Conservation (phyloP, 1,140 invertebrate genomes). For the Gerris buenoi region DNA sequence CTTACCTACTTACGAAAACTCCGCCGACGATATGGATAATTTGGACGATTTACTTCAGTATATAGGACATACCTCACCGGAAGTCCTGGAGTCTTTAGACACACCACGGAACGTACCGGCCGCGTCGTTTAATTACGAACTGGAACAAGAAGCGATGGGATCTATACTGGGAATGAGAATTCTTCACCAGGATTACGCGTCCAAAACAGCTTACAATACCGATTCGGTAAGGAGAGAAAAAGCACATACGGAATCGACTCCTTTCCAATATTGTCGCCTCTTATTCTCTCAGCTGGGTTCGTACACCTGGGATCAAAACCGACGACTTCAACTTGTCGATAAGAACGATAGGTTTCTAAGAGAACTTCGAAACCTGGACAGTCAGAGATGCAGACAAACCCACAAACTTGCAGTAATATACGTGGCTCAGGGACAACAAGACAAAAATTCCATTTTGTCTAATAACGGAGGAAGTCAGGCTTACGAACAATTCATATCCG, state of each 20-base stretch:
- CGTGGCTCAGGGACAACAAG: conserved; percentile 90
- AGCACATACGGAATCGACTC: conserved; percentile 28
- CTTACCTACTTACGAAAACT: conserved; percentile 64
- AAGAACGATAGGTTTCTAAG: conserved; percentile 80
- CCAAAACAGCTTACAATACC: conserved; percentile 23
- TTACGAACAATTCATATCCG: conserved; percentile 88
- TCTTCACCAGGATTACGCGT: conserved; percentile 53
- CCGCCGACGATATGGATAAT: conserved; percentile 78
- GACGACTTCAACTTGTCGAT: conserved; percentile 68
- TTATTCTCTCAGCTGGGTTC: conserved; percentile 81
- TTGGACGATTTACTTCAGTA: conserved; percentile 81
- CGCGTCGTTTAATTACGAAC: conserved; percentile 41
- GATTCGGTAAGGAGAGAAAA: neutral
- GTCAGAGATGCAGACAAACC: conserved; percentile 80
- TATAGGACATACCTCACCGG: conserved; percentile 80
- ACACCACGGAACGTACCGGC: conserved; percentile 54
- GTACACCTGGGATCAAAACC: conserved; percentile 73
- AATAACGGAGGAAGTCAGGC: conserved; percentile 60
- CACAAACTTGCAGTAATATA: conserved; percentile 99
- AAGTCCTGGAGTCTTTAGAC: conserved; percentile 60
- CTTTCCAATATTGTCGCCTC: conserved; percentile 71
- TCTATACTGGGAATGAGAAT: conserved; percentile 65
- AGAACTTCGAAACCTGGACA: conserved; percentile 83
- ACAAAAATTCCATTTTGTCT: conserved; percentile 78
- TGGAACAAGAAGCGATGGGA: conserved; percentile 72